A percentile compares a stretch with the other conserved stretches of the same genome.
These are phyloP conservation scores for Carlito syrichta DNA, from an alignment of 2,113 vertebrate genomes.

Conservation along the genomic window DNA sequence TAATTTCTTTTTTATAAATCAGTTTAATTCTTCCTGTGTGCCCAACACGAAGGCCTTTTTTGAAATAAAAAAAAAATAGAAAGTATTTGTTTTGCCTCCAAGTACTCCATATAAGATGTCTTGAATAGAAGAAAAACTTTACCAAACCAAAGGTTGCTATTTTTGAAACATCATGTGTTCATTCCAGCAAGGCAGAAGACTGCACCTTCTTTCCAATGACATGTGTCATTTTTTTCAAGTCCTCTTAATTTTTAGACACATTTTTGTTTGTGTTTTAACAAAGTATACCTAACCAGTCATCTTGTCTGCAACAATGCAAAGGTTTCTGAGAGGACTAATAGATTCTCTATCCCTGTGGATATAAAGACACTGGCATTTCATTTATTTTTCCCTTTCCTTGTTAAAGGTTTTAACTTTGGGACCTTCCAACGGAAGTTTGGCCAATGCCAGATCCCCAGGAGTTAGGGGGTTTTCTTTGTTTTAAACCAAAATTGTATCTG, in stretches of 20 bases:
- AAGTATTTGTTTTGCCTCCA: slow-evolving; percentile 81
- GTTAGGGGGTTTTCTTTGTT: slow-evolving; percentile 55
- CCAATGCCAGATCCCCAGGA: slow-evolving; percentile 73
- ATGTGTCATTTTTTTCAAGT: slow-evolving; percentile 63
- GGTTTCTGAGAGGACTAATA: slow-evolving; percentile 72
- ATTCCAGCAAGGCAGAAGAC: slow-evolving; percentile 83
- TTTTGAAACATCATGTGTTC: slow-evolving; percentile 83
- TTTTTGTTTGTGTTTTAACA: slow-evolving; percentile 73
- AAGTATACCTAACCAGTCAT: slow-evolving; percentile 66
- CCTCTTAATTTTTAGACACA: slow-evolving; percentile 73
- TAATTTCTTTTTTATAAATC: slow-evolving; percentile 71
- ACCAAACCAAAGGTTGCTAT: slow-evolving; percentile 87
- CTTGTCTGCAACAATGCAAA: slow-evolving; percentile 58
- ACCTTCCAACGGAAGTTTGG: slow-evolving; percentile 72
- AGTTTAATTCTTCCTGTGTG: slow-evolving; percentile 78
- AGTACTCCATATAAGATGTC: slow-evolving; percentile 80
- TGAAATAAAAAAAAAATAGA: slow-evolving; percentile 53
- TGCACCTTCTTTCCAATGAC: slow-evolving; percentile 82
- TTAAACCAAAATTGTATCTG: slow-evolving; percentile 74
- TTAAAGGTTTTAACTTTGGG: slow-evolving; percentile 64
- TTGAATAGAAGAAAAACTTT: slow-evolving; percentile 81
- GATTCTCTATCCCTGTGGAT: slow-evolving; percentile 62
- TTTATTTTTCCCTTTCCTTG: slow-evolving; percentile 65
- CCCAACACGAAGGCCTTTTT: slow-evolving; percentile 83
- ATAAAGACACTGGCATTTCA: slow-evolving; percentile 75